phyloP scores from a whole-genome alignment of 2,113 vertebrate genomes.

The Oostethus manadensis region DNA sequence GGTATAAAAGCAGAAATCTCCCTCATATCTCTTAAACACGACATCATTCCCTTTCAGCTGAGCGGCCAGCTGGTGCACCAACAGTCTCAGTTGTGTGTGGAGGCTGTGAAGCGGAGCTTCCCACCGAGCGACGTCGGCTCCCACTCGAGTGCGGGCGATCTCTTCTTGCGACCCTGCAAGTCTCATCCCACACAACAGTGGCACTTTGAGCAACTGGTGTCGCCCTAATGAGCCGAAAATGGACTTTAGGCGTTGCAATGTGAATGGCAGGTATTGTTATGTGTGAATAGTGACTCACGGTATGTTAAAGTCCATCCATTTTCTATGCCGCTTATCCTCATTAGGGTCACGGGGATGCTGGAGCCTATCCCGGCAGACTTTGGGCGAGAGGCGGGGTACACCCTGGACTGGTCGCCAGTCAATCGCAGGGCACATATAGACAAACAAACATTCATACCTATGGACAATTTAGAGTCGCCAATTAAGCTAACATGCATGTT shows the following conservation, averaged over 20 bases:
- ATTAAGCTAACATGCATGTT: too few species aligned
- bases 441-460: too few species aligned
- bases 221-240: conserved; percentile 46
- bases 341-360: too few species aligned
- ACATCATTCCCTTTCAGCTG: conserved; percentile 44
- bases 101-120: conserved; percentile 59
- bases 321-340: too few species aligned
- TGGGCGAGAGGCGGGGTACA: too few species aligned
- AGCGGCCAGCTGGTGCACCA: conserved; percentile 78
- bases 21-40: not conserved
- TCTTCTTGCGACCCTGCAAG: conserved; percentile 71
- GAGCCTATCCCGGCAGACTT: too few species aligned
- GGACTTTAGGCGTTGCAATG: not conserved
- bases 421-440: too few species aligned
- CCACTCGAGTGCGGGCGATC: conserved; percentile 33
- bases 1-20: conserved; percentile 48
- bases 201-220: conserved; percentile 71
- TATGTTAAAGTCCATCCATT: not conserved
- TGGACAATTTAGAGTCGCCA: too few species aligned
- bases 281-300: conserved; percentile 4
- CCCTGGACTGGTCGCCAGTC: too few species aligned
- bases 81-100: conserved; percentile 80
- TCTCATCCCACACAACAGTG: conserved; percentile 76
- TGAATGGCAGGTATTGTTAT: conserved; percentile 5
- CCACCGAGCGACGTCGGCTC: not conserved